Evolutionary conservation across 2,888 invertebrate genomes (phyloP).

Genomic region (Leptinotarsa peninsularis): DNA sequence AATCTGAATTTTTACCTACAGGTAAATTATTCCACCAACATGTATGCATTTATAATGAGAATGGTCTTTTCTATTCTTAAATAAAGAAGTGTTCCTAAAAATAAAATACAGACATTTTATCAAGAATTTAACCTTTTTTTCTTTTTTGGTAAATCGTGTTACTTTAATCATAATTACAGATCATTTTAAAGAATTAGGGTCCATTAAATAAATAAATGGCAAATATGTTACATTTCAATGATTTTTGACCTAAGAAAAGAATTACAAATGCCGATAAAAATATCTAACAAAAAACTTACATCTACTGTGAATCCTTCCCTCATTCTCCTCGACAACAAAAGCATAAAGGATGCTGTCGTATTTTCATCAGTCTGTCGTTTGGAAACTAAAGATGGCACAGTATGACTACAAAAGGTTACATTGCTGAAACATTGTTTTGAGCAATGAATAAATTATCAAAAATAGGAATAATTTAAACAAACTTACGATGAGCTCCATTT

Average conservation of each 20-base stretch:
- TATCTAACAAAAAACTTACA: slow-evolving; percentile 57
- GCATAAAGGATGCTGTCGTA: slow-evolving; percentile 72
- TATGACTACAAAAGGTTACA: slow-evolving; percentile 70
- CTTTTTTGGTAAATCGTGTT: too few relatives aligned
- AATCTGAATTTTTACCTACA: slow-evolving; percentile 7
- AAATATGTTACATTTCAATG: too few relatives aligned
- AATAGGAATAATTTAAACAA: background rate
- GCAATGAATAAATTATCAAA: background rate
- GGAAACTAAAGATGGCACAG: slow-evolving; percentile 70
- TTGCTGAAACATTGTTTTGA: slow-evolving; percentile 62
- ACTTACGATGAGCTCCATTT: slow-evolving; percentile 56
- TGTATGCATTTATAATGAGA: too few relatives aligned
- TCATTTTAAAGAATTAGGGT: too few relatives aligned
- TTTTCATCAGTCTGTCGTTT: slow-evolving; percentile 76
- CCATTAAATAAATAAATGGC: too few relatives aligned
- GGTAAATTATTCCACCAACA: background rate
- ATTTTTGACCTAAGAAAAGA: background rate
- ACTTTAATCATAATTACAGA: too few relatives aligned
- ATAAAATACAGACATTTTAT: too few relatives aligned
- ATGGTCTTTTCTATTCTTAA: too few relatives aligned
- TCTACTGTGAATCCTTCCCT: slow-evolving; percentile 81
- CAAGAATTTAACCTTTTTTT: too few relatives aligned
- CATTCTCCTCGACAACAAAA: slow-evolving; percentile 78
- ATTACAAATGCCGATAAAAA: background rate
- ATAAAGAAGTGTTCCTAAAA: too few relatives aligned